phyloP scores from a whole-genome alignment of 2,797 vertebrate genomes.

The Spatula versicolor region DNA sequence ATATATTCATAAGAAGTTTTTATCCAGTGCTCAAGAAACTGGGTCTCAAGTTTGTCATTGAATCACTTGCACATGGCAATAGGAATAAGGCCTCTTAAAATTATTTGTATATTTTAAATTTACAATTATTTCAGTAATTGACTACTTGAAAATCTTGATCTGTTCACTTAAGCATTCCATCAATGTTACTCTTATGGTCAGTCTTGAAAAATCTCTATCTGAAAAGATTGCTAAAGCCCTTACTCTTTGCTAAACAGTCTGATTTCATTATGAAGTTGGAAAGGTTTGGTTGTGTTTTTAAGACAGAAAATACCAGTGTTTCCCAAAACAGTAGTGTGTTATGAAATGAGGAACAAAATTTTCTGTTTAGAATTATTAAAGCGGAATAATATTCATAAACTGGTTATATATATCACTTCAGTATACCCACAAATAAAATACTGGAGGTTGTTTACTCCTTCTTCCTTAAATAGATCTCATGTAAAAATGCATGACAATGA shows the following conservation, averaged over 20 bases:
- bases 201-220: neutral
- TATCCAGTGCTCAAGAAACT: neutral
- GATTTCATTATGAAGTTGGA: neutral
- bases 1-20: neutral
- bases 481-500: neutral
- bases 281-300: neutral
- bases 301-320: neutral
- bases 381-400: neutral
- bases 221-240: neutral
- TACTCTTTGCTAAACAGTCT: neutral
- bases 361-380: neutral
- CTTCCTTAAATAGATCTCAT: neutral
- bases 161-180: neutral
- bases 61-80: neutral
- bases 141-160: neutral
- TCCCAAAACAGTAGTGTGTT: neutral
- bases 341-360: neutral
- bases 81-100: neutral
- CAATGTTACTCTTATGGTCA: neutral
- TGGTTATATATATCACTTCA: neutral
- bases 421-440: neutral
- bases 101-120: neutral
- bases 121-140: neutral
- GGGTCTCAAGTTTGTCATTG: neutral
- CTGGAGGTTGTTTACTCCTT: neutral